Evolutionary conservation across 2,113 vertebrate genomes (phyloP).

Genomic region (Seriola aureovittata): DNA sequence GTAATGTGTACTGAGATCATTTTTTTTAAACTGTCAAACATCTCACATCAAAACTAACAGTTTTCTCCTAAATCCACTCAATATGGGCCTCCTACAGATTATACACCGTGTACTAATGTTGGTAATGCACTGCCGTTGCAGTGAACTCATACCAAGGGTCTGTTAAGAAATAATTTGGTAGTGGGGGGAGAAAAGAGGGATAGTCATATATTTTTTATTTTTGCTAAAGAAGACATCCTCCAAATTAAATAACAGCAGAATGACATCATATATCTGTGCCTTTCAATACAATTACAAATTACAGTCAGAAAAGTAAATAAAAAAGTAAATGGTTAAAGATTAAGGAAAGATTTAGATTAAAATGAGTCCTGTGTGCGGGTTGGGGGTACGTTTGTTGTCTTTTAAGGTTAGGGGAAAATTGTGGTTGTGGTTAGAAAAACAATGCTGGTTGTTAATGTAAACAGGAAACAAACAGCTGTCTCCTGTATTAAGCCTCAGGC

Average conservation of each 20-base stretch:
- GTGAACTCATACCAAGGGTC: not conserved
- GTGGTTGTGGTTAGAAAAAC: not conserved
- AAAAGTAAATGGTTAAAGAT: not conserved
- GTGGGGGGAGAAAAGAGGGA: not conserved
- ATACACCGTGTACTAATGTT: not conserved
- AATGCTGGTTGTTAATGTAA: no score
- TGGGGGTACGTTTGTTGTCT: no score
- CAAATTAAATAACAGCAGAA: no score
- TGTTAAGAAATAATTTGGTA: not conserved
- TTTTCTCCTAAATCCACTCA: not conserved
- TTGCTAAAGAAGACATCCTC: no score
- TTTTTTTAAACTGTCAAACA: not conserved
- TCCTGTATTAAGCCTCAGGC: no score
- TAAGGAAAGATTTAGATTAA: not conserved
- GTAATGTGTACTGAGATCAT: not conserved
- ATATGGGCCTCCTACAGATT: no score
- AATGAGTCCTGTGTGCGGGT: not conserved
- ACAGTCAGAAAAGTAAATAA: not conserved
- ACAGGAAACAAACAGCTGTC: not conserved
- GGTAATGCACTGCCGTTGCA: not conserved
- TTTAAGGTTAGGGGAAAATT: not conserved
- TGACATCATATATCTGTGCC: no score
- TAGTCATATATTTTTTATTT: no score
- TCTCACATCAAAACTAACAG: not conserved
- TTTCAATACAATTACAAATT: not conserved